Base-by-base conservation (phyloP, 2,888 invertebrate species). In the Campoplex capitator region DNA sequence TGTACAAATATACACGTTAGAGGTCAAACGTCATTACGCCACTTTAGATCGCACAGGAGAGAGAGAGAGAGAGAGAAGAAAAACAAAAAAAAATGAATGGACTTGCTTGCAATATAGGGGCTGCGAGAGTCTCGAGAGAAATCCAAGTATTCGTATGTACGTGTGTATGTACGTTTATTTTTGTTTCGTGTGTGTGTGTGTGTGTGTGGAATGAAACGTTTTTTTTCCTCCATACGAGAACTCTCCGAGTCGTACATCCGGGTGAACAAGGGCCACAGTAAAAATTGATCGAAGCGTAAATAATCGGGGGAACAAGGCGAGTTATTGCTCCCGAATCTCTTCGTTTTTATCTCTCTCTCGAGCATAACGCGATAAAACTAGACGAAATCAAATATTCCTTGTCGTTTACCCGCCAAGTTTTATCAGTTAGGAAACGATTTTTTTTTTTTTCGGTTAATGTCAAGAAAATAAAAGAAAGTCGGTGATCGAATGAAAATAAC, bases 201-300 rank as follows among this genome's bases (percentile, higher is more conserved):
- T 28, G 79, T 73, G 32, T 51, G 65, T 51, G 73, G 35, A 73
- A 74, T 28, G 62, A 51, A n/a, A 74, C 65, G 38, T 73, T 73
- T 74, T 70, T 79, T 68, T 51, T 51, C 32, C 58, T 35, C 7
- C 23, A 23, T 38, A 18, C 51, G 23, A 35, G 65, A 80, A 28
- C 58, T 70, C 56, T 75, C 73, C 48, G 48, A 71, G 77, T 56
- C 83, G 76, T 65, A 83, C 77, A 81, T 84, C 83, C 83, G 76
- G 38, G 38, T 38, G 38, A 38, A 38, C 38, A 38, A 38, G 38
- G 38, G 38, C 38, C 38, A 38, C 38, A 6, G 38, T 38, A 38
- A 38, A 38, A 38, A 38, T 38, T 38, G 38, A 38, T 38, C 38
- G 38, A 38, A 38, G 38, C 38, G 38, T 38, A 38, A 38, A 38